These are phyloP conservation scores for Fringilla coelebs DNA, from an alignment of 2,797 vertebrate genomes.

Conservation along the genomic window DNA sequence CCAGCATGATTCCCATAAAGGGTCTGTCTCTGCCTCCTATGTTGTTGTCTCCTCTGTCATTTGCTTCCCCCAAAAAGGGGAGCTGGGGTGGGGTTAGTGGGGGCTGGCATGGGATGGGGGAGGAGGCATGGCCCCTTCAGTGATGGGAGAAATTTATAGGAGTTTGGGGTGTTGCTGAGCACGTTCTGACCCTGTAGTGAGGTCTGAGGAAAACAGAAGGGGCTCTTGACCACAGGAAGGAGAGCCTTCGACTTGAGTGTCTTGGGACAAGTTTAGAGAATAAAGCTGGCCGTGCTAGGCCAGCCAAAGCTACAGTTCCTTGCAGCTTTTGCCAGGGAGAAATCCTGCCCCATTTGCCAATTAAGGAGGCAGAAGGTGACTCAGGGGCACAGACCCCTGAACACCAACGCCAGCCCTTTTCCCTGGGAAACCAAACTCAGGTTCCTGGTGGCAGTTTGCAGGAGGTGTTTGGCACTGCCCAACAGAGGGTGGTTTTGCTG, in stretches of 20 bases:
- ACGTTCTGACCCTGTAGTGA: too few relatives aligned
- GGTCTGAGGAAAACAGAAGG: neutral
- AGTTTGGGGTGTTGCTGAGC: neutral
- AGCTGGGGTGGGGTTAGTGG: too few relatives aligned
- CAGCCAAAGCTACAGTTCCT: neutral
- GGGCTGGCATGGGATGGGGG: too few relatives aligned
- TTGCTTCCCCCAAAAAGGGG: too few relatives aligned
- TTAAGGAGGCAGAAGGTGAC: neutral
- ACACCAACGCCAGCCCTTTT: too few relatives aligned
- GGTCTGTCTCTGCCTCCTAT: neutral
- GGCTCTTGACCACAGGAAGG: neutral
- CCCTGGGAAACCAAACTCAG: too few relatives aligned
- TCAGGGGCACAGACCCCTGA: neutral
- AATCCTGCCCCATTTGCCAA: too few relatives aligned
- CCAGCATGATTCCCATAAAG: neutral
- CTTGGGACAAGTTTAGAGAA: neutral
- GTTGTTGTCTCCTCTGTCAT: too few relatives aligned
- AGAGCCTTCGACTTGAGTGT: neutral
- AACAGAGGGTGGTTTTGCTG: too few relatives aligned
- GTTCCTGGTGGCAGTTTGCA: too few relatives aligned
- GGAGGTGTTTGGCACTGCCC: too few relatives aligned
- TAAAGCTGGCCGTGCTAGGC: too few relatives aligned
- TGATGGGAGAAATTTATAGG: neutral
- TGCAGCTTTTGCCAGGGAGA: neutral
- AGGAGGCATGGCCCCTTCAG: rapidly evolving